phyloP scores from a whole-genome alignment of 1,140 invertebrate genomes.

The Scaptomyza graminum region DNA sequence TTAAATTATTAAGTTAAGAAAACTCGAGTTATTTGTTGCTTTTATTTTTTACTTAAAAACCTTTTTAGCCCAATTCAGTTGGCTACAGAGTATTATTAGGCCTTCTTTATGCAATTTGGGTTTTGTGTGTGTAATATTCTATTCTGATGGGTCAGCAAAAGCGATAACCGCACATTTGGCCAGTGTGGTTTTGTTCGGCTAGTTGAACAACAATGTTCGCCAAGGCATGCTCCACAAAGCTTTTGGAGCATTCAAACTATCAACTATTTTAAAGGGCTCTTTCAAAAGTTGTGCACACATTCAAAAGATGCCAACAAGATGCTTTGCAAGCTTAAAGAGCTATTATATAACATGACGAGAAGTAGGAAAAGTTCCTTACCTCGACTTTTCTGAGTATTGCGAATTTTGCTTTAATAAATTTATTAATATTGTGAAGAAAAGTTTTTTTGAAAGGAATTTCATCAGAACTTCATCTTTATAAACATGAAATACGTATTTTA shows the following conservation, averaged over 20 bases:
- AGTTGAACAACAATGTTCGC: constrained; percentile 3
- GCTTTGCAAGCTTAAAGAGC: neutral
- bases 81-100: neutral
- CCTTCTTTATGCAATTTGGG: neutral
- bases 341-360: neutral
- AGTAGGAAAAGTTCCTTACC: neutral
- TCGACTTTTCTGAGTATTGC: neutral
- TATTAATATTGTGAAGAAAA: neutral
- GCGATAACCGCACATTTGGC: constrained; percentile 25
- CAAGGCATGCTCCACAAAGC: constrained; percentile 8
- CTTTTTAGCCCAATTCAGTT: neutral
- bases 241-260: neutral
- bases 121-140: neutral
- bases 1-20: no score
- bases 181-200: neutral
- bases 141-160: constrained; percentile 21
- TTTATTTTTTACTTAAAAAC: neutral
- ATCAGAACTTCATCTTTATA: neutral
- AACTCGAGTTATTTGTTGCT: no score
- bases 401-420: constrained; percentile 8
- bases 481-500: constrained; percentile 3
- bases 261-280: neutral
- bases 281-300: constrained; percentile 5
- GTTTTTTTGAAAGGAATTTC: neutral
- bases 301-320: neutral